These are phyloP conservation scores for Schizopygopsis pylzovi DNA, from an alignment of 2,797 vertebrate species.

Conservation along the genomic window DNA sequence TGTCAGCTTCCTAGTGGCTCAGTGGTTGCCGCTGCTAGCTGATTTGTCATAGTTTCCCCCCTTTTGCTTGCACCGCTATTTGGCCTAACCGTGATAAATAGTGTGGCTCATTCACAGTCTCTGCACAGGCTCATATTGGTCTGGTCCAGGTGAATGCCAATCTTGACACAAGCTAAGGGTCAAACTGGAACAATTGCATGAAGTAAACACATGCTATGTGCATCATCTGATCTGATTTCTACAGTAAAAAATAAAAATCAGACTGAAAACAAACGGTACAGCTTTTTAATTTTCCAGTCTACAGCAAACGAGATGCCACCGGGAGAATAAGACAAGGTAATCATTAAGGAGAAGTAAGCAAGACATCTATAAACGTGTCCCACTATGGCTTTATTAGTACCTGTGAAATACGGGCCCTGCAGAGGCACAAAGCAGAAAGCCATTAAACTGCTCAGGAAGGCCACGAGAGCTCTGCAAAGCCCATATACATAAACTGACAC, in stretches of 20 bases:
- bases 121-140: constrained; percentile 14
- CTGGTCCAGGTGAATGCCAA: constrained; percentile 5
- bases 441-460: constrained; percentile 51
- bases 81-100: constrained; percentile 41
- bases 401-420: constrained; percentile 46
- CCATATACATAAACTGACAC: constrained; percentile 52
- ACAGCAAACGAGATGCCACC: constrained; percentile 2
- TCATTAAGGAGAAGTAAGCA: constrained; percentile 45
- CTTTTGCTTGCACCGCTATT: constrained; percentile 39
- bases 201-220: not conserved
- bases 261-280: not conserved
- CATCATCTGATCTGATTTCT: not conserved
- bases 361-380: constrained; percentile 40
- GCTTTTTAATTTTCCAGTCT: constrained; percentile 8
- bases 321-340: constrained; percentile 18
- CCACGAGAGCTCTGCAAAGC: constrained; percentile 27
- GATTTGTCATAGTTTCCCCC: constrained; percentile 45
- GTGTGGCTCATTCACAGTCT: not conserved
- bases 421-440: constrained; percentile 44
- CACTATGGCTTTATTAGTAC: constrained; percentile 45
- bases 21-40: not conserved
- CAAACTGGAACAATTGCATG: not conserved
- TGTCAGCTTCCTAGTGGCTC: not conserved
- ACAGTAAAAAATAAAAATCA: not conserved
- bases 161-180: constrained; percentile 8